Conservation (phyloP, 2,888 invertebrate genomes). For the Tupiocoris notatus region DNA sequence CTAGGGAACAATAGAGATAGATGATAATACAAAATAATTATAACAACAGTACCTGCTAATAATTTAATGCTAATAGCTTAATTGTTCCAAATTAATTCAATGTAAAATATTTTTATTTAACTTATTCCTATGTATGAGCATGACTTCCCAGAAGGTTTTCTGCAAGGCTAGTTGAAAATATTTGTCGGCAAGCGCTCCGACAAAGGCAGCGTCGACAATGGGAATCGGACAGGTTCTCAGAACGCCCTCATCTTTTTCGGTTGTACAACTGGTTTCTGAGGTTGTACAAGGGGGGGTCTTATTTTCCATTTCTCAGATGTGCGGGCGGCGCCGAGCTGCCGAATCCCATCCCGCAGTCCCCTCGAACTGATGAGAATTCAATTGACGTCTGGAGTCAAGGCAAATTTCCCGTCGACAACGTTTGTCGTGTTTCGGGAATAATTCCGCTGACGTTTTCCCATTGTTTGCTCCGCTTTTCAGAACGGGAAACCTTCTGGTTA, state of each 20-base stretch:
- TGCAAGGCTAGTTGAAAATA: no score
- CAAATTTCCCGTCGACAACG: neutral
- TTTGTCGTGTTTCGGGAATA: neutral
- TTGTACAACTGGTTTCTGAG: neutral
- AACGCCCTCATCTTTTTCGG: neutral
- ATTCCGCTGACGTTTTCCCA: neutral
- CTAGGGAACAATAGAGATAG: no score
- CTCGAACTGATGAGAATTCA: neutral
- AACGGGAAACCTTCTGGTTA: neutral
- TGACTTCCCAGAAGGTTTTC: no score
- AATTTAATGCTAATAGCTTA: no score
- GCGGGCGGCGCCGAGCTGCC: neutral
- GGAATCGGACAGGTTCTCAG: no score
- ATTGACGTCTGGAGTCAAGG: neutral
- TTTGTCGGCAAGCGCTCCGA: no score
- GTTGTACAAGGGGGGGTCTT: neutral
- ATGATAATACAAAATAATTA: no score
- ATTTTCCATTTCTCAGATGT: neutral
- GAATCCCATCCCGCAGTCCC: neutral
- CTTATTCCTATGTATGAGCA: no score
- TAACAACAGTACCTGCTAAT: no score
- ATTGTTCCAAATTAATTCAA: no score
- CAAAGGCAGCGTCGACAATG: no score
- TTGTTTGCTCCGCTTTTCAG: neutral
- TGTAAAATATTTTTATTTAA: no score